phyloP scores from a whole-genome alignment of 2,797 vertebrate species.

The Anabas testudineus region DNA sequence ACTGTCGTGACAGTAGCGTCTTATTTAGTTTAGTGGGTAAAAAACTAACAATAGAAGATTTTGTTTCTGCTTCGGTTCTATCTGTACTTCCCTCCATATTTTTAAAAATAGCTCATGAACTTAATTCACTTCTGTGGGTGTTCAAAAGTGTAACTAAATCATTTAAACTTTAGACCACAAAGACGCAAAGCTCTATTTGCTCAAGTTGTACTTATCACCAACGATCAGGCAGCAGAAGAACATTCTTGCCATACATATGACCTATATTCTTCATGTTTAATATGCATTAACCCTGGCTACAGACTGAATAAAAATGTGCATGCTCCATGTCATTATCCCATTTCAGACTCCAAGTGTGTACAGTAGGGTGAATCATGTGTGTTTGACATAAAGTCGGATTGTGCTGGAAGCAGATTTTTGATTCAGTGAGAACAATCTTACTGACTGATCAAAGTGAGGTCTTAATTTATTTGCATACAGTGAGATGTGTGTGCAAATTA shows the following conservation, averaged over 20 bases:
- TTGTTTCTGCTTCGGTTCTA: too few relatives aligned
- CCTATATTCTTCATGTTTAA: conserved; percentile 6
- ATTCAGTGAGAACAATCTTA: conserved; percentile 51
- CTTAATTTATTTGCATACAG: conserved; percentile 40
- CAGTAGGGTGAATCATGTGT: conserved; percentile 36
- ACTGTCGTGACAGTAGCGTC: neutral
- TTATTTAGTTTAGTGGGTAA: neutral
- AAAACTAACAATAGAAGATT: neutral
- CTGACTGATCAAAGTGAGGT: conserved; percentile 53
- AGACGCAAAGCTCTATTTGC: too few relatives aligned
- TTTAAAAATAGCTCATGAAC: too few relatives aligned
- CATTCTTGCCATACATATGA: neutral
- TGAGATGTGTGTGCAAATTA: conserved; percentile 14
- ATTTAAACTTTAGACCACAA: too few relatives aligned
- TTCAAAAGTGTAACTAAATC: too few relatives aligned
- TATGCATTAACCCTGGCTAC: neutral
- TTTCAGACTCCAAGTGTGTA: conserved; percentile 24
- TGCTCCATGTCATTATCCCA: conserved; percentile 11
- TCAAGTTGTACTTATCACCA: too few relatives aligned
- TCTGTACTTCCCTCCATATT: too few relatives aligned
- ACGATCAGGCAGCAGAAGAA: neutral
- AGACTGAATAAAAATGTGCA: conserved; percentile 11
- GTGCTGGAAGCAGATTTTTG: conserved; percentile 59
- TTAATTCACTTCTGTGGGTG: too few relatives aligned
- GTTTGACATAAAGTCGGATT: conserved; percentile 58